Conservation (phyloP, 2,797 vertebrate species). For the Zalophus californianus region DNA sequence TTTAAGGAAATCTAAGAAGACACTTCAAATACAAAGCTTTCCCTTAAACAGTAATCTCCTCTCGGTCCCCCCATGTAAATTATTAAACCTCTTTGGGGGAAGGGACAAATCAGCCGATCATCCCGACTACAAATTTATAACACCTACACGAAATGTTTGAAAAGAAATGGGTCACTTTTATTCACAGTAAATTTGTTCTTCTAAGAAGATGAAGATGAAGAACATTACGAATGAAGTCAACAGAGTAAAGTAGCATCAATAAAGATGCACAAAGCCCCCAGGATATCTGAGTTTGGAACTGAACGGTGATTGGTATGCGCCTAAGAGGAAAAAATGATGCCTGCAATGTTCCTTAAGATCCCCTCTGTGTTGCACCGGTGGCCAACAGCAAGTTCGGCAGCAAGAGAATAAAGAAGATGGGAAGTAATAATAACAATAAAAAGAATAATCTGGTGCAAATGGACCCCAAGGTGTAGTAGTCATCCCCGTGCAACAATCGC, state of each 20-base stretch:
- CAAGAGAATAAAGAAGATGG: slow-evolving; percentile 87
- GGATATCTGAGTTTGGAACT: slow-evolving; percentile 73
- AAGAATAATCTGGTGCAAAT: slow-evolving; percentile 90
- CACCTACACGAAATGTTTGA: slow-evolving; percentile 68
- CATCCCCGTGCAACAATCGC: slow-evolving; percentile 89
- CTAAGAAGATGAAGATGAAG: slow-evolving; percentile 73
- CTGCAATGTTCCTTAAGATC: slow-evolving; percentile 83
- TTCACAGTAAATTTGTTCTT: slow-evolving; percentile 60
- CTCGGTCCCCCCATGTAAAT: slow-evolving; percentile 55
- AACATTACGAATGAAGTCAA: slow-evolving; percentile 53
- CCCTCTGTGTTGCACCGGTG: slow-evolving; percentile 77
- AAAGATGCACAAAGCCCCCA: slow-evolving; percentile 72
- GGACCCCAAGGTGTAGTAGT: slow-evolving; percentile 89
- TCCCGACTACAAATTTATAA: slow-evolving; percentile 60
- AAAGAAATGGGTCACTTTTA: slow-evolving; percentile 70
- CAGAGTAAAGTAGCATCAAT: slow-evolving; percentile 62
- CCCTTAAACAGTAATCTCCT: slow-evolving; percentile 32
- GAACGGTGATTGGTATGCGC: slow-evolving; percentile 74
- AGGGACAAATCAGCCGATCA: slow-evolving; percentile 57
- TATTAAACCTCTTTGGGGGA: slow-evolving; percentile 62
- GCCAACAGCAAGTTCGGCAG: slow-evolving; percentile 86
- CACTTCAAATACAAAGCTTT: slow-evolving; percentile 66
- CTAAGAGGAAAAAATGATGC: slow-evolving; percentile 81
- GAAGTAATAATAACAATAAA: slow-evolving; percentile 90
- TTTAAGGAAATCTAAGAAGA: slow-evolving; percentile 75